A percentile compares a stretch with the other conserved stretches of the same genome.
Conservation (phyloP, 2,113 vertebrate genomes). For the Melanostigma gelatinosum region DNA sequence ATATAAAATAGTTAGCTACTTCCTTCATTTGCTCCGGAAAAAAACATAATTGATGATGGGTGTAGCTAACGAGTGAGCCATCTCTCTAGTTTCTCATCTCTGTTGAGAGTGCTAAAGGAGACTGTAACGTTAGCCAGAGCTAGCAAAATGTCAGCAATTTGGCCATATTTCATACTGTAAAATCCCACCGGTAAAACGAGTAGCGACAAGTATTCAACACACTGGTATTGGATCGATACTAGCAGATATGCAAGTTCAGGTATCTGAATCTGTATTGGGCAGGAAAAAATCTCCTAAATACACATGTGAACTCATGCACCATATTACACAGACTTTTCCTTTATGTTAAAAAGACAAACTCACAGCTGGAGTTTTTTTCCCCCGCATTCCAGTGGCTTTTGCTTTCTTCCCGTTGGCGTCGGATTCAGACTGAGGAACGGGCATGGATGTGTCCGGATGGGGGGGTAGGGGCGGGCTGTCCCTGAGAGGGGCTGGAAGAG, state of each 20-base stretch:
- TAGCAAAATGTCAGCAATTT: neutral
- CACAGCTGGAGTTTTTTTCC: constrained; percentile 76
- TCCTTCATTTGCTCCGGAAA: too few relatives aligned
- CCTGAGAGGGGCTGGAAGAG: constrained; percentile 85
- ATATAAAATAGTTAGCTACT: neutral
- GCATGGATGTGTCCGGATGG: constrained; percentile 90
- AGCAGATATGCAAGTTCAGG: too few relatives aligned
- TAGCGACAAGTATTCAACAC: too few relatives aligned
- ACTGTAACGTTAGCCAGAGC: too few relatives aligned
- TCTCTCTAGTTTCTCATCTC: neutral
- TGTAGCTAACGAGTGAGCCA: neutral
- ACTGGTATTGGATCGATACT: too few relatives aligned
- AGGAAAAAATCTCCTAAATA: neutral
- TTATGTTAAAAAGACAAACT: constrained; percentile 61
- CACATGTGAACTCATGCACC: neutral
- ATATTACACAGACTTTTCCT: neutral
- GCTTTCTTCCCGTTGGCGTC: constrained; percentile 70
- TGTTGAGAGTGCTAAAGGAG: too few relatives aligned
- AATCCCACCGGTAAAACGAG: too few relatives aligned
- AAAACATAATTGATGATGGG: too few relatives aligned
- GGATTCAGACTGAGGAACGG: constrained; percentile 86
- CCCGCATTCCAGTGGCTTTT: constrained; percentile 62
- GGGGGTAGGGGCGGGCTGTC: constrained; percentile 88
- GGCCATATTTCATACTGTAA: neutral
- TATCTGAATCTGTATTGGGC: too few relatives aligned